phyloP scores from a whole-genome alignment of 2,888 invertebrate genomes.

The Perizoma affinitatum region DNA sequence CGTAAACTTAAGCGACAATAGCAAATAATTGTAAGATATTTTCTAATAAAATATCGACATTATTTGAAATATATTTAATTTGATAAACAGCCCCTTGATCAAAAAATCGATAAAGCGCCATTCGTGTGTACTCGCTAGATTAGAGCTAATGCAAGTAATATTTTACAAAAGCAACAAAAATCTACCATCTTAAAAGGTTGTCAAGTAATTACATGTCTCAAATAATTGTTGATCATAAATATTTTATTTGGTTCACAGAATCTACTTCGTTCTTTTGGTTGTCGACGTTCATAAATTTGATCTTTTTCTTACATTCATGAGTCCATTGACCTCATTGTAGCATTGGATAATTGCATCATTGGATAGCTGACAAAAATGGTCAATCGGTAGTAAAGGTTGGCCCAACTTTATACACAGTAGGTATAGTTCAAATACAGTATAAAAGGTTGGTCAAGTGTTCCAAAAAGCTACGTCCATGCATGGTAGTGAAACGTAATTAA shows the following conservation, averaged over 20 bases:
- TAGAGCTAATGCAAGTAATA: too few species aligned
- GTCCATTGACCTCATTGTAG: conserved; percentile 14
- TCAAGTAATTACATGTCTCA: conserved; percentile 2
- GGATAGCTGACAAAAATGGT: conserved; percentile 2
- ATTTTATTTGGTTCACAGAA: conserved; percentile 11
- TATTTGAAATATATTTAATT: too few species aligned
- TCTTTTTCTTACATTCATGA: conserved; percentile 12
- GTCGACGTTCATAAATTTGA: conserved; percentile 6
- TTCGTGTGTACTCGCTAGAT: too few species aligned
- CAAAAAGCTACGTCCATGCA: neutral
- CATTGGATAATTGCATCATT: neutral
- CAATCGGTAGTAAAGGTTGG: neutral
- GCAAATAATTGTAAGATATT: too few species aligned
- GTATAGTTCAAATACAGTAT: neutral
- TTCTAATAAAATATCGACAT: too few species aligned
- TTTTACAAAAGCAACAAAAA: neutral
- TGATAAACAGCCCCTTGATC: too few species aligned
- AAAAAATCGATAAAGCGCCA: too few species aligned
- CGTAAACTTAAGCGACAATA: too few species aligned
- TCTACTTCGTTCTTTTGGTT: conserved; percentile 4
- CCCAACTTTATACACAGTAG: neutral
- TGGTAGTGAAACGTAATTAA: neutral
- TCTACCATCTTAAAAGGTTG: neutral
- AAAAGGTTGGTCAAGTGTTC: neutral
- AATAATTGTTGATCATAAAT: conserved; percentile 9